Evolutionary conservation across 2,113 vertebrate genomes (phyloP), one percentile per base, ranked within the genome.

Genomic region (Opisthocomus hoazin): DNA sequence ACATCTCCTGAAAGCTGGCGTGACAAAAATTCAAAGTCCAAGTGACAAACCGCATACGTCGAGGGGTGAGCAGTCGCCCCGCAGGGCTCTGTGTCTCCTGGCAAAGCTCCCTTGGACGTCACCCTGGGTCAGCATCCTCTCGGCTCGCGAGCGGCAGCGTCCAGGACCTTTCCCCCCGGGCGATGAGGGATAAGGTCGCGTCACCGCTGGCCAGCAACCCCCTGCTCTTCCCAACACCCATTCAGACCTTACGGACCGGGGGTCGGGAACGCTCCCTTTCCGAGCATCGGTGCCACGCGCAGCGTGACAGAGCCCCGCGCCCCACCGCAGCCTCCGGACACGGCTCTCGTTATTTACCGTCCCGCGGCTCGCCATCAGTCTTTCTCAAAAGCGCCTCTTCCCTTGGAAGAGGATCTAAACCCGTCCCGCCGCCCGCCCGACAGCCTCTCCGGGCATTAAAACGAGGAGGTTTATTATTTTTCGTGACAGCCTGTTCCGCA

Each of bases 391-490:
- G 43, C 36, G 1, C 57, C 76, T 76, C 79, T 87, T 87, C 41
- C 89, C 89, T 91, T 87, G 91, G 68, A 78, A 96, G 80, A 89
- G 81, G 89, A 91, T 73, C 94, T 93, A 73, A 94, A 82, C 87
- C 84, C 74, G 2, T 83, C 92, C 94, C 37, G 86, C 87, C 14
- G 48, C 87, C 87, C 32, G 2, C 81, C 93, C 86, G 54, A 89
- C 48, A 68, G 93, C 95, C 93, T 89, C 84, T 84, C 87, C 39
- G 54, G 94, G 91, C 77, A 57, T 60, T 82, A 91, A 91, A 91
- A 75, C 89, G 61, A 89, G 89, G 89, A 95, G 89, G 30, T 96
- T 93, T 94, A 91, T 96, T 94, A 94, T 89, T 89, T 91, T 89
- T 79, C 6, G 69, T 84, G 94, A 94, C 95, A 96, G 95, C 36